These are phyloP conservation scores for Eidolon dupreanum DNA, from an alignment of 2,797 vertebrate genomes.

Conservation along the genomic window DNA sequence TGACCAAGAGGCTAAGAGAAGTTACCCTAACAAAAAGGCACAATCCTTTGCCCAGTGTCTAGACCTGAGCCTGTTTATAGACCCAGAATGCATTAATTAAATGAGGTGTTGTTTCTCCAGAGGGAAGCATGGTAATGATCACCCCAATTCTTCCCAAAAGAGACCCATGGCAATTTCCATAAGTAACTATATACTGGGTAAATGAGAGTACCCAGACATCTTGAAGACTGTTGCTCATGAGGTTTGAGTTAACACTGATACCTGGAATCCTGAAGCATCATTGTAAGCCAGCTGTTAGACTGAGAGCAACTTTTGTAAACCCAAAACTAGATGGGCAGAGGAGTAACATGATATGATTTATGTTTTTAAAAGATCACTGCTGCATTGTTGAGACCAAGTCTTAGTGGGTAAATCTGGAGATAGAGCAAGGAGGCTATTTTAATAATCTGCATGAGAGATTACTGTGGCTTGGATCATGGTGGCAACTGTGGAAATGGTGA, in stretches of 20 bases:
- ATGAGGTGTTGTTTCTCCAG: background rate
- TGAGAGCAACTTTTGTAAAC: background rate
- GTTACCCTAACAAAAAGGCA: background rate
- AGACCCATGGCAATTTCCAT: background rate
- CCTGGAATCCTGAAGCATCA: background rate
- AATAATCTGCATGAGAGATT: background rate
- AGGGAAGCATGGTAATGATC: background rate
- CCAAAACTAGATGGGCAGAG: background rate
- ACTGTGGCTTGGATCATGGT: background rate
- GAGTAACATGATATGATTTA: background rate
- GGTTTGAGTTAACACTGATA: background rate
- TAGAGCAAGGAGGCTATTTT: background rate
- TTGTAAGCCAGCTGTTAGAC: background rate
- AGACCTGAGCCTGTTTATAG: background rate
- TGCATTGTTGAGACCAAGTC: background rate
- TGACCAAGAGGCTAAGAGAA: background rate
- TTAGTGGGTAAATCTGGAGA: background rate
- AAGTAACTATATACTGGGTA: background rate
- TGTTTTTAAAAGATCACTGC: background rate
- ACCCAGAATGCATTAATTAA: background rate
- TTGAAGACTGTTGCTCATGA: background rate
- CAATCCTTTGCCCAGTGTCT: background rate
- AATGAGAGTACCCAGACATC: background rate
- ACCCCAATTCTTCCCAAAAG: background rate
- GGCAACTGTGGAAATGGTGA: background rate